Conservation (phyloP, 2,797 vertebrate genomes). For the Trematomus bernacchii region DNA sequence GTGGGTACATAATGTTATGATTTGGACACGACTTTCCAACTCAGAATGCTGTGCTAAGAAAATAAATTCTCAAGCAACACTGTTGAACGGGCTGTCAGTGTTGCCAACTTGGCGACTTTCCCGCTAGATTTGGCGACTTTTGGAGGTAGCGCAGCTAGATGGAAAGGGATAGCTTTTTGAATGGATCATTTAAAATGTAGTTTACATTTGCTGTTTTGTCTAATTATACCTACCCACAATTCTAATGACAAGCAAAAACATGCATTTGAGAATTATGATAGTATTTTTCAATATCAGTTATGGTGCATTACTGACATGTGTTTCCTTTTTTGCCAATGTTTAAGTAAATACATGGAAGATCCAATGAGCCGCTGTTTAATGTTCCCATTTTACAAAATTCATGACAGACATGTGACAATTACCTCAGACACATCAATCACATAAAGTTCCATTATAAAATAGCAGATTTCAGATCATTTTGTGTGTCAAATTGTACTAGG, state of each 20-base stretch:
- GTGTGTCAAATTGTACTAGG: constrained; percentile 1
- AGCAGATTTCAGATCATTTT: neutral
- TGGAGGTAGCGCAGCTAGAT: too few species aligned
- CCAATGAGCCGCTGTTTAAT: neutral
- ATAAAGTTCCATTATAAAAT: neutral
- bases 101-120: too few species aligned
- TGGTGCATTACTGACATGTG: neutral
- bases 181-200: too few species aligned
- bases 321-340: neutral
- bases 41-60: neutral
- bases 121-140: too few species aligned
- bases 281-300: too few species aligned
- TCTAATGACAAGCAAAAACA: too few species aligned
- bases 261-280: too few species aligned
- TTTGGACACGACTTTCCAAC: neutral
- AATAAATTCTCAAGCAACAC: neutral
- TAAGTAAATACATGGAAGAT: neutral
- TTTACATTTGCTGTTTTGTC: too few species aligned
- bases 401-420: neutral
- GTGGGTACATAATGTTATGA: neutral
- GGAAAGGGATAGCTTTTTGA: too few species aligned
- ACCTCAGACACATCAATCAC: neutral
- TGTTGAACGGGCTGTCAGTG: neutral
- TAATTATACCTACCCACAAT: too few species aligned
- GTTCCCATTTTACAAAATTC: neutral